phyloP scores from a whole-genome alignment of 2,797 vertebrate species.

The Lagodon rhomboides region DNA sequence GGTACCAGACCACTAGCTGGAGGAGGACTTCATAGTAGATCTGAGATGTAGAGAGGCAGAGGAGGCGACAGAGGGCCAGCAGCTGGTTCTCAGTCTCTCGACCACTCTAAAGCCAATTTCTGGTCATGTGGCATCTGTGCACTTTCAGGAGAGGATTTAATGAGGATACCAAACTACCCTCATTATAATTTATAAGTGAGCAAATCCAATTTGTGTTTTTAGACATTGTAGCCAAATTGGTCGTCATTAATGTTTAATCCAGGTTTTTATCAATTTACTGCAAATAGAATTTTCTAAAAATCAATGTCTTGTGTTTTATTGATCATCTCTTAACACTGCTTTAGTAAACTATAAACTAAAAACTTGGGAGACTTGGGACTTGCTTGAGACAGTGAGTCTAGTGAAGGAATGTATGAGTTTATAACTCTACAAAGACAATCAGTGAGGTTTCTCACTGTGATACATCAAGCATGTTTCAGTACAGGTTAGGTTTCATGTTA shows the following conservation, averaged over 20 bases:
- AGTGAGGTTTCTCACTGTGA: no score
- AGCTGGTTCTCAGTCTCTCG: not conserved
- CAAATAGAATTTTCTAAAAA: not conserved
- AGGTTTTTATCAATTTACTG: not conserved
- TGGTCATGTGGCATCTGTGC: constrained; percentile 13
- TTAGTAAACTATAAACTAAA: no score
- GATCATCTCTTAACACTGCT: no score
- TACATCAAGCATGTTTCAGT: no score
- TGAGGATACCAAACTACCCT: not conserved
- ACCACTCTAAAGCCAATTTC: not conserved
- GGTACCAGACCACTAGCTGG: no score
- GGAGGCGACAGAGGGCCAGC: not conserved
- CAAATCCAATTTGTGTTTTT: constrained; percentile 29
- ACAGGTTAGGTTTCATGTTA: no score
- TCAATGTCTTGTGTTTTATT: no score
- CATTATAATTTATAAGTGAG: constrained; percentile 22
- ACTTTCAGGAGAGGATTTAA: constrained; percentile 1
- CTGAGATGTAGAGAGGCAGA: not conserved
- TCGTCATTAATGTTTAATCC: constrained; percentile 29
- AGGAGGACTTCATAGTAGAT: not conserved
- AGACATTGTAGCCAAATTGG: constrained; percentile 20
- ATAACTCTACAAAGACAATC: no score
- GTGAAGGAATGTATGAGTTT: no score
- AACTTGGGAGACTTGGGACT: no score
- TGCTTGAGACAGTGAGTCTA: no score